Evolutionary conservation across 2,113 vertebrate species (phyloP), one percentile per base, ranked within the genome.

Genomic region (Gambusia holbrooki): DNA sequence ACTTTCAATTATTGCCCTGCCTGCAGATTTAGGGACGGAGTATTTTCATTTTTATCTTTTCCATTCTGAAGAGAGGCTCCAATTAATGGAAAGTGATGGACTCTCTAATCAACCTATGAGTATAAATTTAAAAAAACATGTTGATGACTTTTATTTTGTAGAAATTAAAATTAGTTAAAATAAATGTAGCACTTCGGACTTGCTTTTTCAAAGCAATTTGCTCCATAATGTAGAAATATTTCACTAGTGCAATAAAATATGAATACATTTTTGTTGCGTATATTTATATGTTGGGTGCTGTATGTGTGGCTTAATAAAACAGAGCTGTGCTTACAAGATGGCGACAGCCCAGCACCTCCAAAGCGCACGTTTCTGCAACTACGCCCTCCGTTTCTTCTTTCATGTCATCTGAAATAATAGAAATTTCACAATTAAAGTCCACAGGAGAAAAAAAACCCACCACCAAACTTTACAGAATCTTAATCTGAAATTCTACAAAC

Each of bases 341-440:
- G 68, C 22, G 82, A 48, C 95, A 93, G 27, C 93, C 91, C 77
- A 77, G 73, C 85, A 92, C 76, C 66, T 92, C 89, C 69, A 97
- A 81, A 58, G 74, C 92, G 84, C 97, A 96, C 5, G 96, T 99
- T 93, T 99, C 97, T 85, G 96, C 94, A 14, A 98, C 91, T 1
- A 94, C 90, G 33, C 82, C 86, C 8, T 81, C 89, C 9, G 60
- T 15, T 14, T 68, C 71, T 5, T 74, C 51, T 51, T 60, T 37
- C 15, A n/a, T 66, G 32, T 79, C 40, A 8, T 83, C 91, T 93
- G 79, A 84, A 87, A 84, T 0, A 0, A 74, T 65, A 60, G 0
- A 81, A 13, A 15, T 27, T 14, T 60, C 40, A 13, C 25, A 10
- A 42, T 42, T 15, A 15, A 15, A 42, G 40, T 42, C 40, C 40